Base-by-base conservation (phyloP, 2,113 vertebrate species). In the Nothoprocta pentlandii region DNA sequence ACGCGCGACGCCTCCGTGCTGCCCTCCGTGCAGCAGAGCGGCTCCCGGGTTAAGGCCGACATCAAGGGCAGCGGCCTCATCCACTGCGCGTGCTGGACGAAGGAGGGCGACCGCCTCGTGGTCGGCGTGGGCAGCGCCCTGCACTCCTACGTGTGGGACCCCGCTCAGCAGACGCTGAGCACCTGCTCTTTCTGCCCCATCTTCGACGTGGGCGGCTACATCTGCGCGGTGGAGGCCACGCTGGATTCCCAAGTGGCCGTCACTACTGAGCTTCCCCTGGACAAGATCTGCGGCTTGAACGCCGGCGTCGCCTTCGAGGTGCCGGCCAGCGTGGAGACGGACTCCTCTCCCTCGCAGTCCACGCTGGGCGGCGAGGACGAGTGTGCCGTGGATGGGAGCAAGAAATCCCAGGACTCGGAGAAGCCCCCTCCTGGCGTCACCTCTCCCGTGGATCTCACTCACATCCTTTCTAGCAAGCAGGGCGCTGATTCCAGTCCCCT, bases 31-130 rank as follows among this genome's bases (percentile, higher is more conserved):
- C 97, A 98, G 16, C 96, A 98, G 64, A 98, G 98, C 97, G 98
- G 96, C 96, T 96, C 98, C 49, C 97, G 98, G 20, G 79, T 98
- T 36, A 98, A 98, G 75, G 98, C 98, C 0, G 98, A 99, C 62
- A 97, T 99, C 62, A 98, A 97, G 89, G 97, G 97, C 59, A 98
- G 98, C 0, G 98, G 98, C 22, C 96, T 98, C 17, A 98, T 99
- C 91, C 98, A 99, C 83, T 99, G 99, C 13, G 99, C 99, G 0
- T 99, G 99, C 56, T 99, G 99, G 99, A 99, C 99, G 17, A 98
- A 97, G 93, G 99, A 99, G 20, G 99, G 99, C 28, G 97, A 92
- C 2, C 98, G 99, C 32, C 96, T 99, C 53, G 99, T 99, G 13
- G 98, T 99, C 58, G 99, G 99, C 2, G 97, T 98, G 2, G 99